Conservation (phyloP, 2,888 invertebrate species). For the Acanthoscelides obtectus region DNA sequence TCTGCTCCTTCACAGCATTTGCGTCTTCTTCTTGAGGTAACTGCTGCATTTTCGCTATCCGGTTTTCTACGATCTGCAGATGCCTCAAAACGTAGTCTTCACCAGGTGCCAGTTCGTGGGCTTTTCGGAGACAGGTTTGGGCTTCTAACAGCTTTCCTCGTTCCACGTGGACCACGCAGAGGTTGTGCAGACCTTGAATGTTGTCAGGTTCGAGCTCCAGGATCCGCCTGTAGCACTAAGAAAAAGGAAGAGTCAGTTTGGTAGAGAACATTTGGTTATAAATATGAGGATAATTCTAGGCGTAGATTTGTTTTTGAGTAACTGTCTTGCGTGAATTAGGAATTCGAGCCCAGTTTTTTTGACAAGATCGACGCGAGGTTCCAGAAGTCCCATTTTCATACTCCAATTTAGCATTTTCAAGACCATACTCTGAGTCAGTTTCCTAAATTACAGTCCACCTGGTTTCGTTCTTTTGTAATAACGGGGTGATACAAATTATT, state of each 20-base stretch:
- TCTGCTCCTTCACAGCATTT: conserved; percentile 36
- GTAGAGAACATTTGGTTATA: not conserved
- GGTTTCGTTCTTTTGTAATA: no score
- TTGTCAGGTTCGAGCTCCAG: conserved; percentile 83
- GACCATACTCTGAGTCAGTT: no score
- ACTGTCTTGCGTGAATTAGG: no score
- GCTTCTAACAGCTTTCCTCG: conserved; percentile 81
- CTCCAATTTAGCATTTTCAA: no score
- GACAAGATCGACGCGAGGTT: no score
- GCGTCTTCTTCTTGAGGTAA: conserved; percentile 18
- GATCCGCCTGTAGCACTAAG: conserved; percentile 85
- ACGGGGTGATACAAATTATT: no score
- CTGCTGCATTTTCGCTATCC: conserved; percentile 48
- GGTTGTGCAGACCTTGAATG: conserved; percentile 91
- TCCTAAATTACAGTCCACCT: no score
- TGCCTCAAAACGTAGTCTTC: conserved; percentile 91
- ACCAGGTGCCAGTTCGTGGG: conserved; percentile 76
- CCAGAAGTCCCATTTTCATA: no score
- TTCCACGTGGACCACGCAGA: conserved; percentile 95
- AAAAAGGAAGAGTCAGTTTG: not conserved
- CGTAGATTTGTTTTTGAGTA: not conserved
- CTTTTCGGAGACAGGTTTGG: conserved; percentile 76
- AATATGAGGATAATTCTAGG: not conserved
- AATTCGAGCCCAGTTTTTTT: no score
- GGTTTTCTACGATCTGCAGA: conserved; percentile 78